Conservation (phyloP, 2,888 invertebrate genomes). For the Maniola hyperantus region DNA sequence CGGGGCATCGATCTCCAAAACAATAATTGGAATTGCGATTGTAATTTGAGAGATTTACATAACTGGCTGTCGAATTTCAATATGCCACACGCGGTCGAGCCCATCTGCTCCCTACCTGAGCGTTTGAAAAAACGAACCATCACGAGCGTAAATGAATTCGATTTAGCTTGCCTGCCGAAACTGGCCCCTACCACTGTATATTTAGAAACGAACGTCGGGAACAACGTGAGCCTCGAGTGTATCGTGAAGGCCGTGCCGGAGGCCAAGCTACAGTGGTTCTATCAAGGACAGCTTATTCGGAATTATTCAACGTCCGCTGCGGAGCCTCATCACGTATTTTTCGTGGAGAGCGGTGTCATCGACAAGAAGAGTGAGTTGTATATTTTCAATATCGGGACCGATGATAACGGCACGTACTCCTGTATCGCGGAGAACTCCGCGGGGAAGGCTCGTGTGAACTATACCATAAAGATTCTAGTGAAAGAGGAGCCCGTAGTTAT, state of each 20-base stretch:
- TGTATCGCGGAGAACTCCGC: slow-evolving; percentile 94
- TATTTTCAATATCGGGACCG: slow-evolving; percentile 88
- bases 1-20: slow-evolving; percentile 91
- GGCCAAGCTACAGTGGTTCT: slow-evolving; percentile 92
- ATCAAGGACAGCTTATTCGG: slow-evolving; percentile 90
- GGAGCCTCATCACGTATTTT: slow-evolving; percentile 87
- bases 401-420: slow-evolving; percentile 93
- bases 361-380: slow-evolving; percentile 91
- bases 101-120: slow-evolving; percentile 88
- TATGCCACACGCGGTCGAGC: slow-evolving; percentile 90
- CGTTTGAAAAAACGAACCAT: slow-evolving; percentile 86
- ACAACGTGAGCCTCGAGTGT: slow-evolving; percentile 91
- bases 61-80: slow-evolving; percentile 90
- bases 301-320: slow-evolving; percentile 87
- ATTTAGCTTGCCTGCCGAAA: slow-evolving; percentile 92
- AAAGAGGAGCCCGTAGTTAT: slow-evolving; percentile 88
- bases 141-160: slow-evolving; percentile 85
- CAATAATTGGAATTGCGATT: slow-evolving; percentile 95
- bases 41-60: slow-evolving; percentile 89
- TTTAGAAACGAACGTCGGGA: slow-evolving; percentile 90
- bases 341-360: slow-evolving; percentile 87
- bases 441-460: slow-evolving; percentile 90
- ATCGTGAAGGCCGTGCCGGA: slow-evolving; percentile 91
- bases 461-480: slow-evolving; percentile 89
- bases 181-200: slow-evolving; percentile 89